These are phyloP conservation scores for Achatina immaculata DNA, from an alignment of 1,140 invertebrate genomes.

Conservation along the genomic window DNA sequence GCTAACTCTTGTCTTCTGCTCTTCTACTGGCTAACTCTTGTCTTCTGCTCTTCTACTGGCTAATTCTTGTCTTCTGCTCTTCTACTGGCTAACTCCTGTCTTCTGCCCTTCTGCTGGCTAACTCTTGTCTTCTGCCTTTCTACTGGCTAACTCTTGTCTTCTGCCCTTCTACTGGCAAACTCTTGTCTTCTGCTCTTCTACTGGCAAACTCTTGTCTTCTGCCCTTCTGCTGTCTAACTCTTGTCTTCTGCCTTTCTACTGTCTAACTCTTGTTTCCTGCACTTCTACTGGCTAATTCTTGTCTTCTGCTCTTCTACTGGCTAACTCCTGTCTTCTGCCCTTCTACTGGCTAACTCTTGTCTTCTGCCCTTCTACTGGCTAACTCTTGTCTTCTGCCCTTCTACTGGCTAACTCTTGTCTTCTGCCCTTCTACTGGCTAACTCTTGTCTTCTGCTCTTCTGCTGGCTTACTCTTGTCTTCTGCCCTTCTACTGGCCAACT, in stretches of 20 bases:
- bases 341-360: neutral
- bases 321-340: neutral
- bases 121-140: too few species aligned
- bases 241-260: neutral
- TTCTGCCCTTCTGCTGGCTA: too few species aligned
- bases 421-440: neutral
- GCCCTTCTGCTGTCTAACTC: neutral
- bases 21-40: too few species aligned
- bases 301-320: neutral
- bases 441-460: neutral
- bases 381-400: neutral
- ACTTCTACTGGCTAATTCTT: neutral
- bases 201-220: neutral
- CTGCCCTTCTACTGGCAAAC: neutral
- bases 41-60: too few species aligned
- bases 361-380: neutral
- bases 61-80: too few species aligned
- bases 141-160: neutral
- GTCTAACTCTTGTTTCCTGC: neutral
- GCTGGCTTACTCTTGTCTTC: too few species aligned
- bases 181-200: neutral
- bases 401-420: neutral
- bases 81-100: too few species aligned
- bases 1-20: too few species aligned
- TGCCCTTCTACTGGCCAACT: too few species aligned